These are phyloP conservation scores for Bombus vancouverensis DNA, from an alignment of 1,140 invertebrate genomes.

Conservation along the genomic window DNA sequence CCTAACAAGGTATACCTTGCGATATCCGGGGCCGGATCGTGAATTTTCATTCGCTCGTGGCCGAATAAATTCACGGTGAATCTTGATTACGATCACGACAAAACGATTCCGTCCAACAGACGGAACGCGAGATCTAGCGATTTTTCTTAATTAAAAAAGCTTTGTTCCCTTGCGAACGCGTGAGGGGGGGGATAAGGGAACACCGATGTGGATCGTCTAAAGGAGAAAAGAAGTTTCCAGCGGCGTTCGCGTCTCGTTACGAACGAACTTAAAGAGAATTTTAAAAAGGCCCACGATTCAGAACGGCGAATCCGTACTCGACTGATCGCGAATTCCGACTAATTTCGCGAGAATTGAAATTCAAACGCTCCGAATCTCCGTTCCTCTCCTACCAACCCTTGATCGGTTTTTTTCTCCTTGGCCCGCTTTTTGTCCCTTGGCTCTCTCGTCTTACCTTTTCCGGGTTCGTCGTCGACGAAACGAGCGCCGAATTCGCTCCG, in stretches of 20 bases:
- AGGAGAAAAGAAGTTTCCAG: neutral
- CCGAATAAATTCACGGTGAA: conserved; percentile 20
- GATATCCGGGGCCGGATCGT: neutral
- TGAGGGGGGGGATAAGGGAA: neutral
- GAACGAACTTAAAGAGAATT: conserved; percentile 24
- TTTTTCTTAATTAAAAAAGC: conserved; percentile 48
- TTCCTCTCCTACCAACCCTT: neutral
- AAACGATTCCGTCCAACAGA: conserved; percentile 1
- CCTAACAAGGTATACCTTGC: neutral
- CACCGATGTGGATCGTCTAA: neutral
- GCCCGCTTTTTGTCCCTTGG: no score
- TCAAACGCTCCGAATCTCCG: conserved; percentile 61
- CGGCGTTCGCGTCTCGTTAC: conserved; percentile 34
- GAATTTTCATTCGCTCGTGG: conserved; percentile 17
- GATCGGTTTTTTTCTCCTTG: neutral
- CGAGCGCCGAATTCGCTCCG: conserved; percentile 62
- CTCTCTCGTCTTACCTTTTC: neutral
- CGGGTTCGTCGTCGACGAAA: neutral
- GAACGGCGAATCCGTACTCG: neutral
- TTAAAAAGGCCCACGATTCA: conserved; percentile 20
- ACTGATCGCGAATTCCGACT: conserved; percentile 37
- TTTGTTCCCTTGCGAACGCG: conserved; percentile 19
- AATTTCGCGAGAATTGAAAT: conserved; percentile 69
- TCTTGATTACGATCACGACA: conserved; percentile 28
- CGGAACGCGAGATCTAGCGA: neutral